Conservation (phyloP, 2,888 invertebrate species). For the Boloria euphrosyne region DNA sequence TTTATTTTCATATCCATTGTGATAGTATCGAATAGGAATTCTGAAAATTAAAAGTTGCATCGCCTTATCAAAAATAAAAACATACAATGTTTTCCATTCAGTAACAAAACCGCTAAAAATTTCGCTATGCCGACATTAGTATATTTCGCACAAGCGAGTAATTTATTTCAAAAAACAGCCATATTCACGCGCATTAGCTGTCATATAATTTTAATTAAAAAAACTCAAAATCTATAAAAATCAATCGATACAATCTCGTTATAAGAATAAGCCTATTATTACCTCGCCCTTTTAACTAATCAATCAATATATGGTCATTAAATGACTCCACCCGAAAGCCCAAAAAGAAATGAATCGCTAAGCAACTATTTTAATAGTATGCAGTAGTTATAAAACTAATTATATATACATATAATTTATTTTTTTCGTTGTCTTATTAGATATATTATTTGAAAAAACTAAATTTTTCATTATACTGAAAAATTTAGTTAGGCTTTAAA, state of each 20-base stretch:
- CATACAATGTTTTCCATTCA: not conserved
- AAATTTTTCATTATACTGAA: too few species aligned
- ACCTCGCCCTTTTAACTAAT: slow-evolving; percentile 23
- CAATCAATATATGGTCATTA: slow-evolving; percentile 28
- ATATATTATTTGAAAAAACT: not conserved
- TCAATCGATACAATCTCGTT: slow-evolving; percentile 7
- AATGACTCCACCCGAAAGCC: not conserved
- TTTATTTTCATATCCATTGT: slow-evolving; percentile 59
- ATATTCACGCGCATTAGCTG: not conserved
- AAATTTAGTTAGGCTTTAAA: not conserved
- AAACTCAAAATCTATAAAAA: slow-evolving; percentile 11
- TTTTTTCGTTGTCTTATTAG: not conserved
- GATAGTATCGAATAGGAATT: slow-evolving; percentile 33
- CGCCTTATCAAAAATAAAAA: slow-evolving; percentile 9
- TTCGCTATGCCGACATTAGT: slow-evolving; percentile 1
- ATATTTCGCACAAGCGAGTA: slow-evolving; percentile 2
- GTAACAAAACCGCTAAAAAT: not conserved
- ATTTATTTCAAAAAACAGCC: slow-evolving; percentile 5
- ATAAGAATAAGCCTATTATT: too few species aligned
- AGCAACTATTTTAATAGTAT: slow-evolving; percentile 11
- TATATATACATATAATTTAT: not conserved
- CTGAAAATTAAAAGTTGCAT: slow-evolving; percentile 31
- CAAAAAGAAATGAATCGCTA: slow-evolving; percentile 21
- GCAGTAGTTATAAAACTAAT: not conserved
- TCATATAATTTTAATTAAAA: not conserved